Conservation (phyloP, 2,888 invertebrate genomes). For the Diogma glabrata region DNA sequence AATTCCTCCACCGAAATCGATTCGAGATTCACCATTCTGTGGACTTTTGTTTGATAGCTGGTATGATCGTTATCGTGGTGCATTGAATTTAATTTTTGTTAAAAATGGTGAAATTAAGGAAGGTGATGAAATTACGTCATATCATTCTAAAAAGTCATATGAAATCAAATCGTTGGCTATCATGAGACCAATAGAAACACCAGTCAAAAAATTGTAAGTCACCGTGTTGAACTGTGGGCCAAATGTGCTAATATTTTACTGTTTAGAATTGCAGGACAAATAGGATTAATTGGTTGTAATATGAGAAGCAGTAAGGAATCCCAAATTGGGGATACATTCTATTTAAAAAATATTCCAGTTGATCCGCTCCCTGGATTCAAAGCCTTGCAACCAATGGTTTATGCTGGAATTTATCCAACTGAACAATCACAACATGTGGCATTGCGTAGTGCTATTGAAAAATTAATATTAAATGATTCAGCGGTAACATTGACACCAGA, state of each 20-base stretch:
- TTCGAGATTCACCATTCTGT: constrained; percentile 50
- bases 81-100: constrained; percentile 63
- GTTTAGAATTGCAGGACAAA: constrained; percentile 73
- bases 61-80: constrained; percentile 81
- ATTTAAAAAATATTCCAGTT: constrained; percentile 41
- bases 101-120: constrained; percentile 60
- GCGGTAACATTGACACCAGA: constrained; percentile 75
- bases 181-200: constrained; percentile 62
- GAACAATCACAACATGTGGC: constrained; percentile 74
- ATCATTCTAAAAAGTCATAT: constrained; percentile 60
- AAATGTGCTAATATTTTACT: neutral
- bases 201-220: constrained; percentile 49
- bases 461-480: constrained; percentile 86
- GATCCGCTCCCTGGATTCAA: constrained; percentile 52
- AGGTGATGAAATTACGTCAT: constrained; percentile 66
- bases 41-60: constrained; percentile 88
- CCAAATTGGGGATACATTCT: constrained; percentile 64
- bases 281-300: constrained; percentile 75
- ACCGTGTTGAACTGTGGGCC: constrained; percentile 11
- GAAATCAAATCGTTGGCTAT: constrained; percentile 68
- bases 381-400: constrained; percentile 68
- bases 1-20: constrained; percentile 61
- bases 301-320: constrained; percentile 65
- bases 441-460: constrained; percentile 74
- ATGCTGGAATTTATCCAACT: constrained; percentile 74